Base-by-base conservation (phyloP, 2,113 vertebrate genomes). In the Calonectris borealis region DNA sequence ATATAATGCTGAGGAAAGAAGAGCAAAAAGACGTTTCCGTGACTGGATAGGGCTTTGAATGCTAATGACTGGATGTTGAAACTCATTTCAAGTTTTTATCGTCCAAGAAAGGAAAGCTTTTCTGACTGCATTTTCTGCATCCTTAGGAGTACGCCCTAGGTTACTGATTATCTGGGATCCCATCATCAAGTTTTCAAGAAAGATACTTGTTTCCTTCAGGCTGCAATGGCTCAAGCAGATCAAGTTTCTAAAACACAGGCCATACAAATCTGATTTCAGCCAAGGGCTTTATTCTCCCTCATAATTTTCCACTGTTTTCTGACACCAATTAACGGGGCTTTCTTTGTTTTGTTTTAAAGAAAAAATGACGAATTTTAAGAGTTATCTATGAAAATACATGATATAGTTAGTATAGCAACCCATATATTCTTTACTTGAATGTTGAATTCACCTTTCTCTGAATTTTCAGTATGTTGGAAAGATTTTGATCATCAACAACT, bases 121-220 rank as follows among this genome's bases (percentile, higher is more conserved):
- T 79, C 83, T 70, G 66, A 80, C 68, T 34, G 68, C 36, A 13
- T 86, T 94, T 96, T 57, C 82, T 52, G 58, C 38, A 77, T 44
- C 58, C 2, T 3, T 58, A 22, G 26, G 52, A 93, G 36, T 13
- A 71, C 1, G 46, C 91, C 89, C 29, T 31, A 32, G 55, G 95
- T 93, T 83, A 87, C 81, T 66, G 81, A 87, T 93, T 95, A 93
- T 87, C 58, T 86, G 62, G 13, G 26, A 95, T 90, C 55, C 18
- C 58, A 83, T 95, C 89, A 93, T 11, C 54, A 77, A 11, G 29
- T 69, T 94, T 88, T 93, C 94, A 94, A 76, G 65, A 87, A 54
- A 82, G 42, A 95, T 73, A 68, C 22, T 91, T 51, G n/a, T 51
- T 94, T 83, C 78, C 86, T 89, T 93, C 73, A 66, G n/a, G 86